phyloP scores from a whole-genome alignment of 2,888 invertebrate species.

The Morinoia aosen region DNA sequence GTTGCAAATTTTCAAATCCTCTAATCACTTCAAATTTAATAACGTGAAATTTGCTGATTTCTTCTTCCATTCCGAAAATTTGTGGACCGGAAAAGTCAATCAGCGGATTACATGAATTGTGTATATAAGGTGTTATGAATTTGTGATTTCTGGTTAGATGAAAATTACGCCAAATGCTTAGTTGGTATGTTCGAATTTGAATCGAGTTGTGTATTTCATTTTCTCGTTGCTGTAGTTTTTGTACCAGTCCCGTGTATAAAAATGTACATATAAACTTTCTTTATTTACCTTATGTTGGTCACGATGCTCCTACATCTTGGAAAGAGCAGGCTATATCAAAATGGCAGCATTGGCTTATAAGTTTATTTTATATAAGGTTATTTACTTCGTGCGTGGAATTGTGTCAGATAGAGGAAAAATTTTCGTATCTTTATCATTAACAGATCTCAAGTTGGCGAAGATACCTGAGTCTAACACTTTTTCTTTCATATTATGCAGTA shows the following conservation, averaged over 20 bases:
- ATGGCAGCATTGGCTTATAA: no score
- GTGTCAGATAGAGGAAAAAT: no score
- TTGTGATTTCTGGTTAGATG: background rate
- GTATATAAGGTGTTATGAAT: background rate
- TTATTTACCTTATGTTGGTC: background rate
- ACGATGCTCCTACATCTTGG: no score
- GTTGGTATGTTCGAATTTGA: background rate
- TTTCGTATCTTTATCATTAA: no score
- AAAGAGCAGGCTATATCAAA: no score
- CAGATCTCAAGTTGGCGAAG: no score
- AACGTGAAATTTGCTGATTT: background rate
- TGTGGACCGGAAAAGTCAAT: background rate
- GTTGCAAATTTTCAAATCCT: background rate
- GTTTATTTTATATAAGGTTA: no score
- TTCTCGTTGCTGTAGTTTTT: background rate
- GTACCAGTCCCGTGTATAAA: background rate
- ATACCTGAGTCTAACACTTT: no score
- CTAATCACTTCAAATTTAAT: background rate
- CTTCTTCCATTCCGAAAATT: background rate
- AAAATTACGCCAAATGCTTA: background rate
- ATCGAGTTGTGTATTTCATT: background rate
- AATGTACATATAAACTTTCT: slow-evolving; percentile 47
- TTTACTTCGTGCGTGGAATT: no score
- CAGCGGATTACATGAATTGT: background rate
- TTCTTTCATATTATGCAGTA: no score